Percentiles rank a stretch among this genome's conserved stretches.
These are phyloP conservation scores for Euwallacea fornicatus DNA, from an alignment of 1,140 invertebrate species.

Conservation along the genomic window DNA sequence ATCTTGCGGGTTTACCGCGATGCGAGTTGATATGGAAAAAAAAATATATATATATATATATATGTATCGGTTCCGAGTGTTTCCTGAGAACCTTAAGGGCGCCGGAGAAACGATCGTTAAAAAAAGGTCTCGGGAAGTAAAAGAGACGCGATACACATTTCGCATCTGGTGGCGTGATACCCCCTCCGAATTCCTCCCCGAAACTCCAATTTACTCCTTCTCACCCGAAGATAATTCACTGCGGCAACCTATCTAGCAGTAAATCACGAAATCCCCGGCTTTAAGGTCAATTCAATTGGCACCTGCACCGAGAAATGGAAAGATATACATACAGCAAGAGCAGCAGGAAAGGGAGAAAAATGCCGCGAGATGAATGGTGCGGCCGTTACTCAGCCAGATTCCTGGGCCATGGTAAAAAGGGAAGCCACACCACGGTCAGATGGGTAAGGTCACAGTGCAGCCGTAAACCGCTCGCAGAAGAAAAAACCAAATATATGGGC, in stretches of 20 bases:
- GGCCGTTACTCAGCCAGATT: conserved; percentile 23
- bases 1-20: no score
- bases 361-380: conserved; percentile 8
- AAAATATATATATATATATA: no score
- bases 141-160: no score
- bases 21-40: no score
- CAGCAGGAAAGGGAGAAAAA: conserved; percentile 17
- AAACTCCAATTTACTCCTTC: no score
- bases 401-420: conserved; percentile 25
- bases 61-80: no score
- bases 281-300: conserved; percentile 33
- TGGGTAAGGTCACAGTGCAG: conserved; percentile 35
- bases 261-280: conserved; percentile 23
- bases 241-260: not conserved
- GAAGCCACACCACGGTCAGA: conserved; percentile 34
- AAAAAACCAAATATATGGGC: conserved; percentile 35
- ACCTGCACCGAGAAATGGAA: conserved; percentile 28
- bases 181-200: no score
- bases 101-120: no score
- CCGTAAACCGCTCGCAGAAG: conserved; percentile 17
- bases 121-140: no score
- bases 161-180: no score
- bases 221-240: no score
- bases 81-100: no score
- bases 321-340: conserved; percentile 3